Base-by-base conservation (phyloP, 2,113 vertebrate species). In the Tinamus guttatus region DNA sequence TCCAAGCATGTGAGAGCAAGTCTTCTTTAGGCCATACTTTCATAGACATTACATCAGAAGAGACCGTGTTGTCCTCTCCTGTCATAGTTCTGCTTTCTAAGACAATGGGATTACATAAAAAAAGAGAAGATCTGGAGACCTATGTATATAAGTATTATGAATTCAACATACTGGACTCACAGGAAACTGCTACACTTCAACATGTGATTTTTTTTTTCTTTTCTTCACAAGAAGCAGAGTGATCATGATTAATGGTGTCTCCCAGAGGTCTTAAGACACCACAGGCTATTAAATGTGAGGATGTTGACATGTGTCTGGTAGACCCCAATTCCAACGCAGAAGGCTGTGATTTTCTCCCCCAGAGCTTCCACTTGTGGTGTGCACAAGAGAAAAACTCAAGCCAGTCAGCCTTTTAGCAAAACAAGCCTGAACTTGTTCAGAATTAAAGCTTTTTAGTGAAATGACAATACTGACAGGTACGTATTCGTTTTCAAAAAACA, bases 131-230 rank as follows among this genome's bases (percentile, higher is more conserved):
- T 64, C 17, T 73, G 36, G 15, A 90, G 80, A 84, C 84, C 18
- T 56, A 34, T 4, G 6, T 52, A 81, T 13, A 12, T 40, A 69
- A 82, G 36, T 38, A 73, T 17, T 51, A 89, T 2, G 6, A 91
- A 81, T 34, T 25, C 78, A 81, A 20, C 9, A 47, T 2, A 40
- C 8, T 36, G 36, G 45, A 76, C 34, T 64, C 34, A 73, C 17
- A 67, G 10, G 13, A 62, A 94, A 58, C 34, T 43, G 27, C 47
- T 58, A 58, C 9, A 43, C 32, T 41, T 45, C 13, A 79, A 78
- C 24, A 40, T 15, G 54, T 58, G 30, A 16, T 30, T 56, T 21
- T 24, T 0, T 5, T 25, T 59, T 21, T 4, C 13, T 24, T 69
- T 92, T 62, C 52, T 49, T 43, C 38, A 15, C 4, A 5, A 32